These are phyloP conservation scores for Calliphora vicina DNA, from an alignment of 1,140 invertebrate species.

Conservation along the genomic window DNA sequence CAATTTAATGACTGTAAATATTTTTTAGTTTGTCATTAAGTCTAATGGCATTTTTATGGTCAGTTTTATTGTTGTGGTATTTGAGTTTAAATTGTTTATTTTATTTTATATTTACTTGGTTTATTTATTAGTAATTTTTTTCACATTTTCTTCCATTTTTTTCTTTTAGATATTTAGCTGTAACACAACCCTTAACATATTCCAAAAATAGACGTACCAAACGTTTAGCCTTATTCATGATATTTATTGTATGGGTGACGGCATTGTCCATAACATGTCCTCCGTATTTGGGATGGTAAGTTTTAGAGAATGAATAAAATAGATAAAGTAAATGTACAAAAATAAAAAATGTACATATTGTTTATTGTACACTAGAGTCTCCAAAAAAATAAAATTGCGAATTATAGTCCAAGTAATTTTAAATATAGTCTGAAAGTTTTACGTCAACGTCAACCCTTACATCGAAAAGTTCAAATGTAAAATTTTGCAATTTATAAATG, in stretches of 20 bases:
- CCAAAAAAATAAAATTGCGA: too few relatives aligned
- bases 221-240: constrained; percentile 80
- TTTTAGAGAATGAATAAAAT: constrained; percentile 40
- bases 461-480: too few relatives aligned
- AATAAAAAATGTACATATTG: too few relatives aligned
- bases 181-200: constrained; percentile 84
- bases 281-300: constrained; percentile 81
- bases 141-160: background rate
- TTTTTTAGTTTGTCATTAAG: background rate
- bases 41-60: constrained; percentile 5
- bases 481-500: too few relatives aligned
- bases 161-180: constrained; percentile 77
- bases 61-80: background rate
- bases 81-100: constrained; percentile 1
- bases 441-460: too few relatives aligned
- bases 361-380: too few relatives aligned
- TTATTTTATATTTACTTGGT: background rate
- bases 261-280: constrained; percentile 85
- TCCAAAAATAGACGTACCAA: constrained; percentile 79
- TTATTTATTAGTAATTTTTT: too few relatives aligned
- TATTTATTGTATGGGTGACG: constrained; percentile 82
- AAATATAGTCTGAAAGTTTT: too few relatives aligned
- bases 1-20: background rate
- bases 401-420: too few relatives aligned
- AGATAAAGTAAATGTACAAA: background rate